Base-by-base conservation (phyloP, 2,113 vertebrate genomes). In the Elanus axillaris region DNA sequence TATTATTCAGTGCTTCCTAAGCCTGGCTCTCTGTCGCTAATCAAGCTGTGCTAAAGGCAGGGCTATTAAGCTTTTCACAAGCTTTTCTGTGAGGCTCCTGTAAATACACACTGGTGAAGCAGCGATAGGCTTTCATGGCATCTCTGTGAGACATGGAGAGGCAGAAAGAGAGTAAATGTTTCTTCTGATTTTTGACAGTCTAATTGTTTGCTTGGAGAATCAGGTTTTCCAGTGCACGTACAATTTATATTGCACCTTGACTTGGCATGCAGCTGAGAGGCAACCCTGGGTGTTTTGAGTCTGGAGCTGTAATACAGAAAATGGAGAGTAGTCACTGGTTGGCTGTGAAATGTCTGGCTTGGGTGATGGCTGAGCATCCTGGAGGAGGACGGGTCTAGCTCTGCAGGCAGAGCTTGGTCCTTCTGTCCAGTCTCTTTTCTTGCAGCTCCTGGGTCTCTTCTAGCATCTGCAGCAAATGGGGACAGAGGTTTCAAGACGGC, bases 81-180 rank as follows among this genome's bases (percentile, higher is more conserved):
- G 76, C 23, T 53, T 66, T 64, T 71, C 38, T 11, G 16, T 9
- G 40, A 42, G 58, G 45, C 66, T 68, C 3, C 63, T 36, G 27
- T 76, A 40, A 60, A 16, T 22, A 17, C 10, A 13, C 5, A 3
- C 50, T 26, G 32, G 25, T 22, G 52, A 67, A 43, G 71, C 71
- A 55, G 53, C 9, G 0, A 9, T 62, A 10, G 1, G 17, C 32
- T 91, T 77, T 47, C 0, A 0, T 15, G n/a, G 81, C 43, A 36
- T 11, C 25, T 62, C 64, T 0, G 0, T 10, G 52, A 72, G 38
- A 53, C 0, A 2, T 15, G 36, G 36, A 32, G 47, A 89, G 38
- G 36, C 84, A 76, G n/a, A 59, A 45, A 43, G 45, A 68, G 20
- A 13, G 13, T 48, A 19, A 52, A 16, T 2, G 19, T 58, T 69